Evolutionary conservation across 2,888 invertebrate genomes (phyloP), one percentile per base, ranked within the genome.

Genomic region (Sinhomidia bicolor): DNA sequence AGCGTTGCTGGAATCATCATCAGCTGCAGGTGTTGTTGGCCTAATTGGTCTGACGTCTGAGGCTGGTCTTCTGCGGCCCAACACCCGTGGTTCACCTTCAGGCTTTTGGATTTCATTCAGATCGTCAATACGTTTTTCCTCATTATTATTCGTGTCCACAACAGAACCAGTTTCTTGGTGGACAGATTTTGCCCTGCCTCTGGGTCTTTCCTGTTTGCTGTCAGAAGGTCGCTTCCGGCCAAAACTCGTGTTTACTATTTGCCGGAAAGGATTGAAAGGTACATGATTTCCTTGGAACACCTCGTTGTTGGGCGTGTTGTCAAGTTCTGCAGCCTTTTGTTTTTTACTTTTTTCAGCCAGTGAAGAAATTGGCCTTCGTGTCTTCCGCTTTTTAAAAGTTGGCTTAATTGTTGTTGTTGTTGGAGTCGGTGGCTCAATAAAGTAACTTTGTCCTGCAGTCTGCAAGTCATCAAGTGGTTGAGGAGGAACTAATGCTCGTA

Each of bases 221-320:
- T 44, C 68, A 0, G 36, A 26, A 78, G 89, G 86, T 20, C 89
- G 83, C 17, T 57, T 71, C 76, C 79, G 86, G 76, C 83, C 74
- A 74, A 89, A 89, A 71, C 80, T 87, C 6, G 89, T 84, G 60
- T 84, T 87, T 44, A 71, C 84, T 62, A 87, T 76, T 76, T 87
- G 86, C 17, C 74, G 57, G 14, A 86, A 79, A 32, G 89, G 89
- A 51, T 89, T 89, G 74, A 57, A 89, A 23, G 71, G 51, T 51
- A 54, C 57, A 68, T 65, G 86, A 71, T 41, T 71, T 80, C 80
- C 85, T 84, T 82, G 80, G 71, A 9, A 74, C 20, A 29, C 32
- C 68, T 79, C 89, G 29, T 83, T 80, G 44, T 86, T 71, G 14
- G 29, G n/a, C 7, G n/a, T 36, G 36, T 78, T 54, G 57, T 83